Evolutionary conservation across 2,888 invertebrate species (phyloP).

Genomic region (Protophormia terraenovae): DNA sequence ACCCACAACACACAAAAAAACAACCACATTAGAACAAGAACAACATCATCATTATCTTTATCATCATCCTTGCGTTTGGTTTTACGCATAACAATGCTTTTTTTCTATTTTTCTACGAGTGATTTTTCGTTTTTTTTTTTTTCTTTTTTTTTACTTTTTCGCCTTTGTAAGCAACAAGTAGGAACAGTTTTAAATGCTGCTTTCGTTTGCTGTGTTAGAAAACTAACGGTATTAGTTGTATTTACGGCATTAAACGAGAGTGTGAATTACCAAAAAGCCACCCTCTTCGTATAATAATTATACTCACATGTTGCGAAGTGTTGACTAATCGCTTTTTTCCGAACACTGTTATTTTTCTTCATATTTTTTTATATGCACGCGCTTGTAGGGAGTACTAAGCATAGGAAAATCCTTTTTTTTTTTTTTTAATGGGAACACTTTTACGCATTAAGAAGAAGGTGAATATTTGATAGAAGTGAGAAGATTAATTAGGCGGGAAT

Average conservation of each 20-base stretch:
- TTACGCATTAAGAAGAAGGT: neutral
- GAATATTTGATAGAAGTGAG: neutral
- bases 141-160: neutral
- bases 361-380: neutral
- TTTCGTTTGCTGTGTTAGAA: conserved; percentile 5
- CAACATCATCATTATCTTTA: conserved; percentile 25
- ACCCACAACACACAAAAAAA: conserved; percentile 54
- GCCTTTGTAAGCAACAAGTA: conserved; percentile 61
- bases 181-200: conserved; percentile 45
- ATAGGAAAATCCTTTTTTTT: neutral
- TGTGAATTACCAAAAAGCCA: neutral
- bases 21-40: conserved; percentile 62
- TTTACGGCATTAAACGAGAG: conserved; percentile 7
- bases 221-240: conserved; percentile 8
- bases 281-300: neutral
- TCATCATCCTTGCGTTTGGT: conserved; percentile 17
- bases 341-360: neutral
- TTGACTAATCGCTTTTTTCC: neutral
- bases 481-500: neutral
- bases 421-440: conserved; percentile 17
- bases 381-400: neutral
- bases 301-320: neutral
- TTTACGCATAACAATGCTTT: conserved; percentile 36
- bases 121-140: no score
- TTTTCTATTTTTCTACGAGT: neutral